Evolutionary conservation across 2,113 vertebrate species (phyloP), one percentile per base, ranked within the genome.

Genomic region (Corythoichthys haematopterus): DNA sequence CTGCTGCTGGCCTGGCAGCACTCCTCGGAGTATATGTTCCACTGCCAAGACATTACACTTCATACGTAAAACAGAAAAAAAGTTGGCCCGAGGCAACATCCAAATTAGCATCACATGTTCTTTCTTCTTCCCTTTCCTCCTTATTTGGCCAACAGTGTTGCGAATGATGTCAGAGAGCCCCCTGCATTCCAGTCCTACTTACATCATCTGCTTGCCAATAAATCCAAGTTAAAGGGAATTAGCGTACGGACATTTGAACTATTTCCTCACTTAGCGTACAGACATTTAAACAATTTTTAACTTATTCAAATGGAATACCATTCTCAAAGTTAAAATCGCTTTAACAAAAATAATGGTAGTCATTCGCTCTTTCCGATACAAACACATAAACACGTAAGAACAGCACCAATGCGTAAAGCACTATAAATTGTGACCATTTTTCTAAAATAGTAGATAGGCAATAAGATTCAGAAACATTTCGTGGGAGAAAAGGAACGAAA

Each of bases 141-240:
- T 87, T 90, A 86, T 89, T 89, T 87, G 89, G 86, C 72, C 56
- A 69, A 65, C 79, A 82, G 69, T 72, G 78, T 75, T 72, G 36
- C 69, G 62, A 77, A 71, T 88, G 80, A 84, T 81, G 85, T 84
- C 83, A 88, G 87, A 80, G 66, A 43, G 40, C 40, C 68, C 33
- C 71, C 79, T 71, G 76, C 86, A 91, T 89, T 83, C 84, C 89
- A 84, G 70, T 76, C 78, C 65, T 66, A 75, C 84, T 76, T 11
- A 89, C 85, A 84, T 90, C 90, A 91, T 57, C 85, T 78, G 76
- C 80, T 85, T 45, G 69, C 36, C 76, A 63, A 75, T 64, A 73
- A 13, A 16, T 61, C 69, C 75, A 70, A 20, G 14, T 86, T 85
- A 87, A 85, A 87, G 64, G 77, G 80, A 64, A 75, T 14, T 15